phyloP scores from a whole-genome alignment of 2,888 invertebrate species.

The Drosophila maculinotata region DNA sequence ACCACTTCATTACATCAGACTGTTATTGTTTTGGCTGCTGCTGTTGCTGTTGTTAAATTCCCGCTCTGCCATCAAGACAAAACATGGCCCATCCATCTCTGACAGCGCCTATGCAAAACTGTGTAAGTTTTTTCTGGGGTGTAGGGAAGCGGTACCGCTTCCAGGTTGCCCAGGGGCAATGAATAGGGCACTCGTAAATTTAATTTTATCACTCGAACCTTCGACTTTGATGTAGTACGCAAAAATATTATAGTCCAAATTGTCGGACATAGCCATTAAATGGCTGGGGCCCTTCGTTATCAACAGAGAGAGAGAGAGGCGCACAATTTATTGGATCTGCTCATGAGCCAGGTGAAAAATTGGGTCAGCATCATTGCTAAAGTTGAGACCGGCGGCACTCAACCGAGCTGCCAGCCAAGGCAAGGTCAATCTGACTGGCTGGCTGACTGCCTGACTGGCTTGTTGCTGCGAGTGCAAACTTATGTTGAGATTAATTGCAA shows the following conservation, averaged over 20 bases:
- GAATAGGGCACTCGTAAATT: constrained; percentile 55
- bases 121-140: constrained; percentile 4
- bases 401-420: background rate
- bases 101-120: constrained; percentile 59
- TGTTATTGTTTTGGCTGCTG: constrained; percentile 50
- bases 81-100: constrained; percentile 60
- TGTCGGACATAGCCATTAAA: constrained; percentile 63
- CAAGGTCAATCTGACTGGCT: constrained; percentile 34
- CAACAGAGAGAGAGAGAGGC: constrained; percentile 19
- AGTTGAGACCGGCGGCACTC: constrained; percentile 14
- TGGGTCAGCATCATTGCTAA: constrained; percentile 42
- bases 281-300: constrained; percentile 36
- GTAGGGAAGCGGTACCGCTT: constrained; percentile 1
- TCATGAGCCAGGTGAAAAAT: constrained; percentile 57
- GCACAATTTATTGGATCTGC: constrained; percentile 49
- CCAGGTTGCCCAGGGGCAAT: constrained; percentile 16
- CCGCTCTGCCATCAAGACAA: constrained; percentile 52
- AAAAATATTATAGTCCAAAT: constrained; percentile 62
- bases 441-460: background rate
- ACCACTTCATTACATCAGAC: constrained; percentile 50
- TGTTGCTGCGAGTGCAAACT: constrained; percentile 44
- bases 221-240: constrained; percentile 59
- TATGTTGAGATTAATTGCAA: constrained; percentile 56
- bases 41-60: constrained; percentile 39
- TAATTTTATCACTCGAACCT: constrained; percentile 65